Evolutionary conservation across 2,113 vertebrate species (phyloP), one percentile per base, ranked within the genome.

Genomic region (Nipponia nippon): DNA sequence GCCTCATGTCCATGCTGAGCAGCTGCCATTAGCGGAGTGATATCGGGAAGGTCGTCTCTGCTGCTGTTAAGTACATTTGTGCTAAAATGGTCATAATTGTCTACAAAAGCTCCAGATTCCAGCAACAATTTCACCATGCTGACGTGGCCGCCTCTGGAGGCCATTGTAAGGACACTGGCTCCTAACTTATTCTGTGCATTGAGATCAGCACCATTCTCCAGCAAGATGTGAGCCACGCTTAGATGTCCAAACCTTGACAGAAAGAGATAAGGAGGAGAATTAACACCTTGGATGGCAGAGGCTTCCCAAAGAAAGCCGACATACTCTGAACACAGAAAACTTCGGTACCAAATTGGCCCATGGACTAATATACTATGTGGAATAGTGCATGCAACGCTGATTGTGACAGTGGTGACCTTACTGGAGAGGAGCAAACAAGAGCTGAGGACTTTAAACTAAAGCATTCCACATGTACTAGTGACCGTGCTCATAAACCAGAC

Each of bases 131-230:
- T 99, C 70, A 98, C 98, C 83, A 99, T 98, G 10, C 98, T 99
- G 83, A 98, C 66, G 4, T 99, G 99, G 46, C 99, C 99, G 0
- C 99, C 99, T 10, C 99, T 98, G 17, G 99, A 98, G 2, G 99
- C 99, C 98, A 99, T 99, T 2, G 98, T 98, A 40, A 99, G 98
- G 79, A 99, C 99, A 7, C 98, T 99, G 53, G 99, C 99, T n/a
- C 99, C 99, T 20, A 99, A 97, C 26, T 99, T 98, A 97, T 99
- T 99, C 83, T 99, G 98, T 8, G 99, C 99, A 4, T 99, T 99
- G 30, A 99, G 98, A 86, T 99, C 99, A 4, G 99, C 99, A 10
- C 99, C 99, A 1, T 99, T 99, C 96, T 99, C 99, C 98, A 99
- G 87, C 58, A 99, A 98, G 88, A 99, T 98, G 94, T 98, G 99